Evolutionary conservation across 2,888 invertebrate genomes (phyloP).

Genomic region (Macaria notata): DNA sequence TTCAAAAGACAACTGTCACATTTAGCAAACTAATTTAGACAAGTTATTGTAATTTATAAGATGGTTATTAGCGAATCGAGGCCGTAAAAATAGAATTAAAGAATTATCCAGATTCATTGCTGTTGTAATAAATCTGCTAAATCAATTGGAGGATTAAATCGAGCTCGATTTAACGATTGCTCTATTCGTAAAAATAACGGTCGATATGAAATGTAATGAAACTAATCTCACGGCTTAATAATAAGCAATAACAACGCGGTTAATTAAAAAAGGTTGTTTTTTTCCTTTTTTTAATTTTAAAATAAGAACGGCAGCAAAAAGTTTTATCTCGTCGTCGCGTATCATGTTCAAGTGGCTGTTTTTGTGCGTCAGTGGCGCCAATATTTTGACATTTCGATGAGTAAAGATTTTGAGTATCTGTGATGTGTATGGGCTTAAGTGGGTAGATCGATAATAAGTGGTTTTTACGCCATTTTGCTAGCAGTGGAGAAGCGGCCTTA

Average conservation of each 20-base stretch:
- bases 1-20: no score
- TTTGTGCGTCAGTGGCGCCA: constrained; percentile 34
- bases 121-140: constrained; percentile 60
- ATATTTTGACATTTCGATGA: constrained; percentile 33
- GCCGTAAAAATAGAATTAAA: constrained; percentile 65
- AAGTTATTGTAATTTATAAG: constrained; percentile 9
- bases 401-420: constrained; percentile 18
- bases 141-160: constrained; percentile 61
- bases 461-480: no score
- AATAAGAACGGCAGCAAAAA: constrained; percentile 9
- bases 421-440: constrained; percentile 26
- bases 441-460: constrained; percentile 5
- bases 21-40: no score
- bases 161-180: constrained; percentile 34
- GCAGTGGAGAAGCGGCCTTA: no score
- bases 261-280: not conserved
- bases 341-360: constrained; percentile 21
- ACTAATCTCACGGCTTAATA: constrained; percentile 30
- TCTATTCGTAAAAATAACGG: constrained; percentile 34
- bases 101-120: constrained; percentile 55
- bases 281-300: not conserved
- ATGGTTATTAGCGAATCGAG: constrained; percentile 68
- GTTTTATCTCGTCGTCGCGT: constrained; percentile 6
- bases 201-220: constrained; percentile 29
- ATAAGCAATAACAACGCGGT: constrained; percentile 13